Percentiles rank a stretch among this genome's conserved stretches.
Conservation (phyloP, 2,797 vertebrate genomes). For the Megaceryle alcyon region DNA sequence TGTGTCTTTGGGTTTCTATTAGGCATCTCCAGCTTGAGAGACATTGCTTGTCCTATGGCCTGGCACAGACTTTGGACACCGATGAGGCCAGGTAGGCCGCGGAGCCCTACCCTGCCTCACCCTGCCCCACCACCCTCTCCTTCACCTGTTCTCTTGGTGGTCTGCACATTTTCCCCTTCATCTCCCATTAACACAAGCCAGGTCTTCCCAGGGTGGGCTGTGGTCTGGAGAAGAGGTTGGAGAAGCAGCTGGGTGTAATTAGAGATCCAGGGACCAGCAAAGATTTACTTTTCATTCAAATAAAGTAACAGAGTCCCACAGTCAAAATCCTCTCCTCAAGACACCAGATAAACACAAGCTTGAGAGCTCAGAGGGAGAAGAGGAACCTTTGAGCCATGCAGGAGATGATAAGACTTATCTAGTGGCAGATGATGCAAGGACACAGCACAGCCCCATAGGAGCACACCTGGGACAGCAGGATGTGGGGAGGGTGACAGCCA, state of each 20-base stretch:
- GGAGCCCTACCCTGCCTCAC: slow-evolving; percentile 16
- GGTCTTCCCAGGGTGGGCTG: slow-evolving; percentile 61
- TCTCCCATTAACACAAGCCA: slow-evolving; percentile 46
- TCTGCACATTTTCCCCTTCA: slow-evolving; percentile 52
- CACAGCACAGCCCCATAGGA: not conserved
- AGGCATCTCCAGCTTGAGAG: not conserved
- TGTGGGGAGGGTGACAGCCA: not conserved
- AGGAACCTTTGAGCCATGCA: not conserved
- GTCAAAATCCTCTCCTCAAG: not conserved
- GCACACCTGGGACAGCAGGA: not conserved
- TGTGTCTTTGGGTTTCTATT: not conserved
- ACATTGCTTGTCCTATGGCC: not conserved
- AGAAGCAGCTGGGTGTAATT: slow-evolving; percentile 73
- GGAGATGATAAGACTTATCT: not conserved
- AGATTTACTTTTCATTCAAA: slow-evolving; percentile 43
- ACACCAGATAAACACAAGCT: not conserved
- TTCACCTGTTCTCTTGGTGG: slow-evolving; percentile 56
- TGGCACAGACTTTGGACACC: not conserved
- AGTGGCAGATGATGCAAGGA: not conserved
- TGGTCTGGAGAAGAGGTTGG: slow-evolving; percentile 39
- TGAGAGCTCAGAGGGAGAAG: not conserved
- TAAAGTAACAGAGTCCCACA: not conserved
- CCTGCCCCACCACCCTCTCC: slow-evolving; percentile 35
- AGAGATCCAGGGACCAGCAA: slow-evolving; percentile 37
- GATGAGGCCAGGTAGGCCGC: rapidly evolving